Percentiles rank a stretch among this genome's conserved stretches.
Evolutionary conservation across 2,113 vertebrate species (phyloP).

Genomic region (Ibidorhyncha struthersii): DNA sequence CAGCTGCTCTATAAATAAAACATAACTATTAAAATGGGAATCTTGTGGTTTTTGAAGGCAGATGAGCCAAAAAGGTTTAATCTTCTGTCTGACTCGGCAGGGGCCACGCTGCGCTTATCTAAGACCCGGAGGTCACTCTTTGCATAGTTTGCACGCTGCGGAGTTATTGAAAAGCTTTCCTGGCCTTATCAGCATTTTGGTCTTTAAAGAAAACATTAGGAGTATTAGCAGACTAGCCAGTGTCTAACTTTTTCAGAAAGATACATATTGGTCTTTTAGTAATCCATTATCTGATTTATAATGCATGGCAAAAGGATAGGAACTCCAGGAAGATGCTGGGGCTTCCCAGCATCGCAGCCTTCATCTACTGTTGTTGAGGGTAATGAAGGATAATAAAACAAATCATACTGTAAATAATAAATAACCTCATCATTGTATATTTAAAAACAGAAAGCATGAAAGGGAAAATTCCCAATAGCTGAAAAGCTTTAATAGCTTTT

Average conservation of each 20-base stretch:
- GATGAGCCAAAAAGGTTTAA: background rate
- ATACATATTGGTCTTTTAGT: constrained; percentile 52
- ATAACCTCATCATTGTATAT: constrained; percentile 3
- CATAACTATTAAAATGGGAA: background rate
- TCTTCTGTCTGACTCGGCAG: background rate
- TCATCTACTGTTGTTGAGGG: background rate
- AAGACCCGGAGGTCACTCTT: background rate
- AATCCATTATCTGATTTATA: constrained; percentile 72
- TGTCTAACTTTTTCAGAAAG: constrained; percentile 25
- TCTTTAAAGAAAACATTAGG: constrained; percentile 23
- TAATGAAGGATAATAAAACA: constrained; percentile 38
- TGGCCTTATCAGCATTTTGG: constrained; percentile 9
- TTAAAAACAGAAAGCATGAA: constrained; percentile 13
- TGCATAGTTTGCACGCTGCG: background rate
- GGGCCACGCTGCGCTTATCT: background rate
- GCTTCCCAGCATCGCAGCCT: constrained; percentile 49
- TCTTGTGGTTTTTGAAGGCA: background rate
- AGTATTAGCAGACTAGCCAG: background rate
- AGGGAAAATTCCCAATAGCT: background rate
- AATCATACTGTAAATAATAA: constrained; percentile 52
- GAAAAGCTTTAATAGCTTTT: background rate
- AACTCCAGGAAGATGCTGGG: constrained; percentile 56
- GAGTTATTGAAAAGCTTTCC: background rate
- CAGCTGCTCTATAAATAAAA: constrained; percentile 1
- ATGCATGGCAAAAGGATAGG: constrained; percentile 56